Evolutionary conservation across 1,140 invertebrate genomes (phyloP).

Genomic region (Macrostomum lignano): DNA sequence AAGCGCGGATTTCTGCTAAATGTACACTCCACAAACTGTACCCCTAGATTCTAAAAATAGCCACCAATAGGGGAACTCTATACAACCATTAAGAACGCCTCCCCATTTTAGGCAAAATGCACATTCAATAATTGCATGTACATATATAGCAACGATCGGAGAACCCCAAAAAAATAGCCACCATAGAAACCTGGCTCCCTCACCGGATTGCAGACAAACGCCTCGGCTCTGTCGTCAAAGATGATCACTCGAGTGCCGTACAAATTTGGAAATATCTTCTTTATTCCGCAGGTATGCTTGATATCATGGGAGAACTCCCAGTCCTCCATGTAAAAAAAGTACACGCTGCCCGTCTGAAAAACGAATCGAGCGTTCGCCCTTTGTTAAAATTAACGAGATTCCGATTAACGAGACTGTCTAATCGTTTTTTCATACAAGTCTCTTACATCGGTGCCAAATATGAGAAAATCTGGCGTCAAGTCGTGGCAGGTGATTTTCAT

Average conservation of each 20-base stretch:
- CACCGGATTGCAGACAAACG: slow-evolving; percentile 54
- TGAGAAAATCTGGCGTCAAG: slow-evolving; percentile 62
- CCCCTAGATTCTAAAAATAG: no score
- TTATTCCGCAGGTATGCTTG: slow-evolving; percentile 45
- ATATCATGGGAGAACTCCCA: slow-evolving; percentile 52
- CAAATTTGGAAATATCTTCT: slow-evolving; percentile 44
- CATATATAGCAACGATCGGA: neutral
- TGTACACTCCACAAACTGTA: no score
- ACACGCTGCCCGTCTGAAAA: slow-evolving; percentile 47
- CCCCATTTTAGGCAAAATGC: no score
- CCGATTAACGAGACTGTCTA: slow-evolving; percentile 3
- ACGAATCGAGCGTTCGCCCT: slow-evolving; percentile 7
- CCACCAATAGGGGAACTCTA: no score
- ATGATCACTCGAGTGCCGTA: slow-evolving; percentile 51
- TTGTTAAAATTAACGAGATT: slow-evolving; percentile 6
- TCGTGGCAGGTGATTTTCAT: slow-evolving; percentile 51
- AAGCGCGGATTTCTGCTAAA: no score
- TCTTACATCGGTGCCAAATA: slow-evolving; percentile 56
- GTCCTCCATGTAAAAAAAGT: slow-evolving; percentile 63
- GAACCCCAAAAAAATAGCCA: slow-evolving; percentile 1
- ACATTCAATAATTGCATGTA: neutral
- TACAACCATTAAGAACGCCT: no score
- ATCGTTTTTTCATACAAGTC: neutral
- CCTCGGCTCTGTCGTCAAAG: slow-evolving; percentile 50
- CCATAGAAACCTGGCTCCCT: slow-evolving; percentile 18